Evolutionary conservation across 2,797 vertebrate genomes (phyloP), one percentile per base, ranked within the genome.

Genomic region (Xenops minutus): DNA sequence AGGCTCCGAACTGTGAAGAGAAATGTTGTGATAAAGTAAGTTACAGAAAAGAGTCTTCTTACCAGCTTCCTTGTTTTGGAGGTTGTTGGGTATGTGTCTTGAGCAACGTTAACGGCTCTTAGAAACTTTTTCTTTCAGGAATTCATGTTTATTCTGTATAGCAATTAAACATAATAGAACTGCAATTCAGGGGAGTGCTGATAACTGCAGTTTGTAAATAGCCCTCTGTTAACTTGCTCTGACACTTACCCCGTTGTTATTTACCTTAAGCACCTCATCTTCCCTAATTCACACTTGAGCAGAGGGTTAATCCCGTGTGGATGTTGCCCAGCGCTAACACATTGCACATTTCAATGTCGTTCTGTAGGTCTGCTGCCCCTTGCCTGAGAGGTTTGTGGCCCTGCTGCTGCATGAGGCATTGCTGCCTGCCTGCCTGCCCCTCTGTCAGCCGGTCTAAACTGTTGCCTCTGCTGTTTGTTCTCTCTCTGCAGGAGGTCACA

Each of bases 401-500:
- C 63, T 44, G n/a, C 36, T 89, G 71, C 46, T 81, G 41, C 2
- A 1, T 46, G 59, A 83, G 56, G 19, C 22, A 5, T 63, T 72
- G 44, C 24, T 72, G 23, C 44, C 82, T 85, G 29, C 44, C 82
- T 85, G 29, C 56, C 54, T 85, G 59, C n/a, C 13, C 4, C 24
- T 93, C 39, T 78, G 61, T 90, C 88, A 61, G 67, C 55, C 94
- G 92, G 84, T 96, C 86, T 55, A 15, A 76, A 97, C 83, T 94
- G 37, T 93, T 74, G 63, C 51, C 51, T 15, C 51, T 85, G 26
- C 55, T 90, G 18, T 56, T 89, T 89, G 82, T 92, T 96, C 87
- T 95, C 55, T 96, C 93, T 96, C 98, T 85, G 37, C 98, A 99
- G 99, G 99, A 99, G 98, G 99, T 99, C 96, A 99, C 99, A 80